phyloP scores from a whole-genome alignment of 2,888 invertebrate genomes.

The Chydorus sphaericus region DNA sequence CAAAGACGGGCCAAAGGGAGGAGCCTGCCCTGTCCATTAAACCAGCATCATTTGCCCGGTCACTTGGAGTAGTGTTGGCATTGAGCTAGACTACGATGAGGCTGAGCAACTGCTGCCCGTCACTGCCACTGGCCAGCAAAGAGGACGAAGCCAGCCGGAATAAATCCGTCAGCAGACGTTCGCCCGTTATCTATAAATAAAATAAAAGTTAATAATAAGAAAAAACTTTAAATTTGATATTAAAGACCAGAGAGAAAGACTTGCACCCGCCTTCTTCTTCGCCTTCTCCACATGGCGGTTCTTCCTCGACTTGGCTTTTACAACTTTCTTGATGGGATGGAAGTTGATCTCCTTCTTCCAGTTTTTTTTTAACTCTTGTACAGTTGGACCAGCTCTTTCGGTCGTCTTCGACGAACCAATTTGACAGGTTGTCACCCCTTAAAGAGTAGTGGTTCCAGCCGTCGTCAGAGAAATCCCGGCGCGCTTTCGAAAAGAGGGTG shows the following conservation, averaged over 20 bases:
- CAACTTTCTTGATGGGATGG: slow-evolving; percentile 90
- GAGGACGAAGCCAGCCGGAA: slow-evolving; percentile 46
- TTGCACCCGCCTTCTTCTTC: slow-evolving; percentile 86
- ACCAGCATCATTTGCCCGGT: no score
- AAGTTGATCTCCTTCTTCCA: slow-evolving; percentile 67
- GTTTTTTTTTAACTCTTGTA: no score
- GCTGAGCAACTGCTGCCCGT: slow-evolving; percentile 68
- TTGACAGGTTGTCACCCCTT: slow-evolving; percentile 79
- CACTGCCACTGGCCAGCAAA: slow-evolving; percentile 30
- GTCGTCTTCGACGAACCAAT: slow-evolving; percentile 94
- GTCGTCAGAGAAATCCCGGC: slow-evolving; percentile 73
- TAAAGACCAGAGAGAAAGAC: no score
- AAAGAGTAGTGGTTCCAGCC: slow-evolving; percentile 88
- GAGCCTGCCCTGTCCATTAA: no score
- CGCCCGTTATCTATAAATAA: slow-evolving; percentile 63
- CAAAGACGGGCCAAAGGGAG: no score
- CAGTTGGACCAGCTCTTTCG: slow-evolving; percentile 67
- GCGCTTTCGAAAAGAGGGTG: slow-evolving; percentile 75
- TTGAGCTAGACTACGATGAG: slow-evolving; percentile 57
- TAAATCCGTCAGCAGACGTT: slow-evolving; percentile 59
- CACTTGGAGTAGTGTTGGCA: background rate
- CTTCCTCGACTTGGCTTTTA: slow-evolving; percentile 95
- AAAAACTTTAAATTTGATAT: no score
- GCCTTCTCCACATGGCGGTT: slow-evolving; percentile 82
- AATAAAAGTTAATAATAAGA: no score